Evolutionary conservation across 2,888 invertebrate species (phyloP).

Genomic region (Acleris laterana): DNA sequence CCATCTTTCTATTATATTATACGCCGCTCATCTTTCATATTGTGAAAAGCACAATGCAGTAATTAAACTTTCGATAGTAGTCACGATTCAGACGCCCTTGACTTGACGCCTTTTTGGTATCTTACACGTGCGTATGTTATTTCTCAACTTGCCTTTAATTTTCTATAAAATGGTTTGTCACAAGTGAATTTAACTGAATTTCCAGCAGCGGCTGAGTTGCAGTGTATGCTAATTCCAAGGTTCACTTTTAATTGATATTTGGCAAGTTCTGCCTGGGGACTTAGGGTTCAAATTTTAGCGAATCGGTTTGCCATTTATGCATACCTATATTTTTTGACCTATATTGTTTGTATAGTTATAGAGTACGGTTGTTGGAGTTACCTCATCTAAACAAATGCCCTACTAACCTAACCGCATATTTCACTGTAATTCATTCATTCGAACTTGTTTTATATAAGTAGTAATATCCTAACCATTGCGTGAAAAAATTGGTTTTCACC

Average conservation of each 20-base stretch:
- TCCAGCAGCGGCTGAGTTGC: not conserved
- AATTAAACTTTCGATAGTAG: conserved; percentile 28
- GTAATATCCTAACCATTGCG: too few relatives aligned
- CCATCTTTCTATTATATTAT: conserved; percentile 16
- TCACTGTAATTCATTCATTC: too few relatives aligned
- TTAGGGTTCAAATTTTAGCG: too few relatives aligned
- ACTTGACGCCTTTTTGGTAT: conserved; percentile 7
- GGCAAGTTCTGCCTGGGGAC: conserved; percentile 11
- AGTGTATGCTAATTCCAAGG: conserved; percentile 25
- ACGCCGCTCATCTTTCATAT: conserved; percentile 25
- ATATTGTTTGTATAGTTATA: too few relatives aligned
- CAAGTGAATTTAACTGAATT: too few relatives aligned
- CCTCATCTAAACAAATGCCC: too few relatives aligned
- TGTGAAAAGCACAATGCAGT: conserved; percentile 29
- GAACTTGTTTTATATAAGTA: too few relatives aligned
- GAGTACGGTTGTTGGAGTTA: too few relatives aligned
- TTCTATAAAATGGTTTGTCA: not conserved
- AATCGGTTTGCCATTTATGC: too few relatives aligned
- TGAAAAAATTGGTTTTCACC: too few relatives aligned
- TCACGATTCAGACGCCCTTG: conserved; percentile 31
- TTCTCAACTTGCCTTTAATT: not conserved
- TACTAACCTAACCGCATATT: too few relatives aligned
- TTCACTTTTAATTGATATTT: conserved; percentile 29
- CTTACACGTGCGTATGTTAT: not conserved
- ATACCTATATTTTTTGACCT: too few relatives aligned